Base-by-base conservation (phyloP, 2,888 invertebrate species). In the Apamea sordens region DNA sequence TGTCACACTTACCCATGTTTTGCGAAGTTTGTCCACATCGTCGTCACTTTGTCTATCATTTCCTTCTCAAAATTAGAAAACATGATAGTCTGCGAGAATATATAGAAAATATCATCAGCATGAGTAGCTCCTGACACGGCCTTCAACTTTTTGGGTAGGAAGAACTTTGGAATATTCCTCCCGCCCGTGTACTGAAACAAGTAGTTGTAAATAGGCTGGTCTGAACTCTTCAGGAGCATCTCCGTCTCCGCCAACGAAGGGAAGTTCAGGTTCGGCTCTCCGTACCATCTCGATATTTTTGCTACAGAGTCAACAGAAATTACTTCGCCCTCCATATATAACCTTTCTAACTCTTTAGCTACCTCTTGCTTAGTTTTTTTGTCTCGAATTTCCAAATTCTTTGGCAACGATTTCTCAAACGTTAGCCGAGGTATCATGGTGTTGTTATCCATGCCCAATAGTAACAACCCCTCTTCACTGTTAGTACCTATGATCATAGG, bases 21-120 rank as follows among this genome's bases (percentile, higher is more conserved):
- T 0, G 95, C 96, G 81, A 96, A 96, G 80, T 96, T 95, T 0
- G 95, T 95, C 95, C 95, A 96, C 89, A 96, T 74, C 0, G 94
- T 93, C 0, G 94, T 92, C 88, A 95, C 89, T 70, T 84, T 92
- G 0, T 94, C 89, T 36, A 95, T 94, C 93, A 95, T 95, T 56
- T 91, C 83, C 8, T 78, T 83, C 77, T 96, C 96, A 61, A 94
- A 93, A 13, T 94, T 79, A 0, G 89, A 82, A 0, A 93, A 90
- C 0, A 92, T 3, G 0, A 92, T 0, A 3, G 84, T 73, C 61
- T 94, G 94, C 21, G 93, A 93, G 82, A 96, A 96, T 47, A 96
- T 76, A 79, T 96, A 96, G 64, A 96, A 94, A 10, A 96, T 44
- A 0, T 95, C 95, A 75, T 96, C 95, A 11, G 93, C 95, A 73